Evolutionary conservation across 2,113 vertebrate genomes (phyloP).

Genomic region (human): DNA sequence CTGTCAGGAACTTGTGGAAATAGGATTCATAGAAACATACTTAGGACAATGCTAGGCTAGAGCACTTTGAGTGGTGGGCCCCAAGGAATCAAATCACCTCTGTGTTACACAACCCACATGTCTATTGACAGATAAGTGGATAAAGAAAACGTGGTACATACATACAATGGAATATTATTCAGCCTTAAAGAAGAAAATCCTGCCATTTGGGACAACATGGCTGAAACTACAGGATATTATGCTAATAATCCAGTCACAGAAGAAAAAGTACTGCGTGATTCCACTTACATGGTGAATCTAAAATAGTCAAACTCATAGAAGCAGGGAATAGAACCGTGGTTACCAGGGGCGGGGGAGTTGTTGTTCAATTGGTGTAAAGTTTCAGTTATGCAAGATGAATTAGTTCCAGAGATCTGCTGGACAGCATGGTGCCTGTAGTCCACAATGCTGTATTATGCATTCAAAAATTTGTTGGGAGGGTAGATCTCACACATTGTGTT

Average conservation of each 20-base stretch:
- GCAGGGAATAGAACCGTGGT: not conserved
- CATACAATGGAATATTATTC: not conserved
- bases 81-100: not conserved
- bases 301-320: not conserved
- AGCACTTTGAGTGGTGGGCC: not conserved
- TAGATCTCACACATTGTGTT: not conserved
- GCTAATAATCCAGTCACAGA: not conserved
- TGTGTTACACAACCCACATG: not conserved
- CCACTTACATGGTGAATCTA: not conserved
- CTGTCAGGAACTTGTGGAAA: not conserved
- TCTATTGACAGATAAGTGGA: not conserved
- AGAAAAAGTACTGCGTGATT: not conserved
- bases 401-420: not conserved
- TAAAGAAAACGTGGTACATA: not conserved
- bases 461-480: not conserved
- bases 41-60: not conserved
- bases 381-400: slow-evolving; percentile 6
- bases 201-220: not conserved
- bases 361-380: not conserved
- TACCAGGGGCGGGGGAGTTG: not conserved
- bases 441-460: not conserved
- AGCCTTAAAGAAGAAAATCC: not conserved
- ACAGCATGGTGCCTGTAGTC: not conserved
- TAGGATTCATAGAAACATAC: not conserved
- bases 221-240: not conserved